Conservation (phyloP, 2,888 invertebrate species). For the Sinhomidia bicolor region DNA sequence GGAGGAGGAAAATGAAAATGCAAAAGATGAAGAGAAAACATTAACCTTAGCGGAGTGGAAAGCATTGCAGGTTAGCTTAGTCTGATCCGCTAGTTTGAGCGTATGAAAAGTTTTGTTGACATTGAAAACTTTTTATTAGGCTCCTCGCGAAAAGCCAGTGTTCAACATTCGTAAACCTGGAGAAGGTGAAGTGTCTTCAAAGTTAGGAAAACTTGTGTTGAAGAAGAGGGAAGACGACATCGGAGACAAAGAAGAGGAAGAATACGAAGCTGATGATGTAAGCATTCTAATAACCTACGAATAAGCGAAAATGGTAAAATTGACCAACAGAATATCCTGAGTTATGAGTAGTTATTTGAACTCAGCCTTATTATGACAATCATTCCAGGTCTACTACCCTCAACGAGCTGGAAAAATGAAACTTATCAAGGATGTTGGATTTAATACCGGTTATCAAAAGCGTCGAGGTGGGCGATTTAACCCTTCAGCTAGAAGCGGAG, state of each 20-base stretch:
- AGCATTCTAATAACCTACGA: too few species aligned
- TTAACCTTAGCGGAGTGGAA: conserved; percentile 97
- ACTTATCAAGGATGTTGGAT: conserved; percentile 85
- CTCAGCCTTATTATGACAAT: too few species aligned
- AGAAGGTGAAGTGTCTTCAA: conserved; percentile 94
- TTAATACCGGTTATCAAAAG: conserved; percentile 60
- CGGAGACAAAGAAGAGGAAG: conserved; percentile 83
- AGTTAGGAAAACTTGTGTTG: conserved; percentile 95
- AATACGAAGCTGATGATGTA: conserved; percentile 80
- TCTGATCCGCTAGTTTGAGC: too few species aligned
- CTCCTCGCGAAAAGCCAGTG: conserved; percentile 90
- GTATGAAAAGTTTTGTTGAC: too few species aligned
- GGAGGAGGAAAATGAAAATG: conserved; percentile 75
- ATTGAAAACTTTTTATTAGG: conserved; percentile 78
- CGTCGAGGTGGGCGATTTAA: conserved; percentile 24
- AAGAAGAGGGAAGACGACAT: conserved; percentile 88
- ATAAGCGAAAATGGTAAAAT: too few species aligned
- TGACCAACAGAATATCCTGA: too few species aligned
- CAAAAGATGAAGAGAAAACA: conserved; percentile 81
- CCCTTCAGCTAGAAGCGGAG: conserved; percentile 83
- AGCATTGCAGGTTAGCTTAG: conserved; percentile 87
- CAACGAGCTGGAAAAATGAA: conserved; percentile 94
- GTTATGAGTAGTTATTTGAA: too few species aligned
- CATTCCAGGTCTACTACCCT: conserved; percentile 84
- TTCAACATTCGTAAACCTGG: conserved; percentile 96